Base-by-base conservation (phyloP, 2,888 invertebrate genomes). In the Pandemis cinnamomeana region DNA sequence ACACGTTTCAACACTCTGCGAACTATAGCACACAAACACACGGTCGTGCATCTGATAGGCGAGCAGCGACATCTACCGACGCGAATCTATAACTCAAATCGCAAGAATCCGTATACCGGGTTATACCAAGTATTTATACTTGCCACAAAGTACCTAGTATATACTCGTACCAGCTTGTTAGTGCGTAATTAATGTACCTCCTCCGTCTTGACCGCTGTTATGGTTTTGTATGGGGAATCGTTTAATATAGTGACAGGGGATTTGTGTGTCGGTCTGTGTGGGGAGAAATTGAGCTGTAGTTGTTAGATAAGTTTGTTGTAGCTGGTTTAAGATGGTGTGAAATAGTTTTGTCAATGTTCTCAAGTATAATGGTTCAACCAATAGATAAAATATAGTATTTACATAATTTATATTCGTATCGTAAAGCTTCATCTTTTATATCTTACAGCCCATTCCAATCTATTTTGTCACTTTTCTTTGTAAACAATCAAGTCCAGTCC, bases 181-280 rank as follows among this genome's bases (percentile, higher is more conserved):
- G 73, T 60, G 71, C 27, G 64, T 64, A 70, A 73, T 73, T 73
- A 70, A 73, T 73, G 73, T 44, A 11, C 68, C 55, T 62, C 48
- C 69, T 64, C 41, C 67, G 15, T 71, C 67, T 60, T 58, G 64
- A 20, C 44, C 69, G 73, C 73, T 64, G 68, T 70, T 73, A 73
- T 73, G 69, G 64, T 70, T 73, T 66, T 63, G 69, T 70, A 73
- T 73, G 69, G 73, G 73, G 69, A 73, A 73, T 66, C 73, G 73
- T 73, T 73, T 64, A 6, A 15, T 42, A 67, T 53, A 51, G 46
- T 73, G 73, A 70, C 64, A 44, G 73, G 58, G 66, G 69, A 73
- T 73, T 73, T 73, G 73, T 73, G 48, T 53, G 55, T 46, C 55
- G 55, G 42, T 72, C 48, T 72, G 67, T 67, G 27, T 64, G 15